Evolutionary conservation across 2,797 vertebrate genomes (phyloP).

Genomic region (Acanthurus tractus): DNA sequence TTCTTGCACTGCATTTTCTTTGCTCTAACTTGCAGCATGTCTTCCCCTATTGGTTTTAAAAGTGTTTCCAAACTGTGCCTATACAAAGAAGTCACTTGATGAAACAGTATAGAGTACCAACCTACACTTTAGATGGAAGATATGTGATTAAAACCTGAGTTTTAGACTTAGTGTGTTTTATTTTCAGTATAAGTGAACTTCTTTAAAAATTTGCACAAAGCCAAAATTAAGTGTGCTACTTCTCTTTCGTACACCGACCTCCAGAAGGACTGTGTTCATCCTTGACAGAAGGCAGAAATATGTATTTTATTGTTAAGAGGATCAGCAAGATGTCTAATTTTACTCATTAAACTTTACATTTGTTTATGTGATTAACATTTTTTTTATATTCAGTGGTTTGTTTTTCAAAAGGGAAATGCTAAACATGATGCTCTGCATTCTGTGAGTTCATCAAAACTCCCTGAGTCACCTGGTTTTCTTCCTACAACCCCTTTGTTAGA

Average conservation of each 20-base stretch:
- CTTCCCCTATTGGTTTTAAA: conserved; percentile 3
- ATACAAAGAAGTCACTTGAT: background rate
- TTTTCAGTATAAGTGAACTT: background rate
- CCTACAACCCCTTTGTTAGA: background rate
- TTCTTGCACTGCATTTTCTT: background rate
- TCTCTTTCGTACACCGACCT: background rate
- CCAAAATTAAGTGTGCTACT: background rate
- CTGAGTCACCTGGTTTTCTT: background rate
- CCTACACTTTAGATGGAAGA: background rate
- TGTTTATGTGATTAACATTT: too few species aligned
- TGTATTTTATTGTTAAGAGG: background rate
- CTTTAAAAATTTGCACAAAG: background rate
- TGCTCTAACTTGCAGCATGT: background rate
- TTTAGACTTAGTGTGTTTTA: background rate
- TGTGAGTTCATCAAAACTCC: background rate
- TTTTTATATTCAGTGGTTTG: too few species aligned
- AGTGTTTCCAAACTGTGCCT: background rate
- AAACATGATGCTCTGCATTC: background rate
- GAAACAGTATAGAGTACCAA: too few species aligned
- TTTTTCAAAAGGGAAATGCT: background rate
- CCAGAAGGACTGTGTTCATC: background rate
- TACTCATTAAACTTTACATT: background rate
- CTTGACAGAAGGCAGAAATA: background rate
- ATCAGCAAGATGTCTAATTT: background rate
- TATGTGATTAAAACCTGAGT: background rate